Evolutionary conservation across 2,888 invertebrate genomes (phyloP).

Genomic region (Dastarcus helophoroides): DNA sequence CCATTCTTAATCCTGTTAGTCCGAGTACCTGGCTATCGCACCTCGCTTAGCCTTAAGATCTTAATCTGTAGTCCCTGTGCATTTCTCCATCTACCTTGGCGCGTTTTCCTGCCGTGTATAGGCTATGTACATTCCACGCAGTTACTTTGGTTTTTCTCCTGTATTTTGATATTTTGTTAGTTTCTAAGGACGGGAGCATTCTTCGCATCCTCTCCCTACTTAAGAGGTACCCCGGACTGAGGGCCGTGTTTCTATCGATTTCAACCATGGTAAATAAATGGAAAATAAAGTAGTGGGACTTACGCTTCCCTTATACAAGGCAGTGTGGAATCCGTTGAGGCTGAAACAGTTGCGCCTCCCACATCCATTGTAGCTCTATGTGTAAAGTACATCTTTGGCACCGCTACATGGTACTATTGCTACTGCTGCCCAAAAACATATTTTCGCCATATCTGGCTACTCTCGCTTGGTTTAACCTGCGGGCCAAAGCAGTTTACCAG

Average conservation of each 20-base stretch:
- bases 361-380: no score
- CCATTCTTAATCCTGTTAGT: constrained; percentile 7
- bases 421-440: no score
- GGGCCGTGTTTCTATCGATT: constrained; percentile 7
- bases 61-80: constrained; percentile 9
- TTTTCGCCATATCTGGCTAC: no score
- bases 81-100: constrained; percentile 9
- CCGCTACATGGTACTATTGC: no score
- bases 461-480: constrained; percentile 11
- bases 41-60: constrained; percentile 10
- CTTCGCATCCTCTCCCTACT: constrained; percentile 13
- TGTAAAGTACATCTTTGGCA: no score
- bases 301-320: constrained; percentile 4
- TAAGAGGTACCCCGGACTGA: constrained; percentile 11
- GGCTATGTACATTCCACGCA: constrained; percentile 5
- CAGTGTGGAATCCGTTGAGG: constrained; percentile 7
- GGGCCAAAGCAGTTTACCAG: constrained; percentile 11
- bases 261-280: constrained; percentile 4
- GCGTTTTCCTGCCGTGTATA: constrained; percentile 10
- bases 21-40: constrained; percentile 11
- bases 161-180: not conserved
- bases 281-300: constrained; percentile 3
- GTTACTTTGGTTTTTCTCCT: not conserved
- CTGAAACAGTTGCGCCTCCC: constrained; percentile 8
- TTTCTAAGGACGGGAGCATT: constrained; percentile 9